Conservation (phyloP, 2,797 vertebrate genomes). For the Sebastes oblongus region DNA sequence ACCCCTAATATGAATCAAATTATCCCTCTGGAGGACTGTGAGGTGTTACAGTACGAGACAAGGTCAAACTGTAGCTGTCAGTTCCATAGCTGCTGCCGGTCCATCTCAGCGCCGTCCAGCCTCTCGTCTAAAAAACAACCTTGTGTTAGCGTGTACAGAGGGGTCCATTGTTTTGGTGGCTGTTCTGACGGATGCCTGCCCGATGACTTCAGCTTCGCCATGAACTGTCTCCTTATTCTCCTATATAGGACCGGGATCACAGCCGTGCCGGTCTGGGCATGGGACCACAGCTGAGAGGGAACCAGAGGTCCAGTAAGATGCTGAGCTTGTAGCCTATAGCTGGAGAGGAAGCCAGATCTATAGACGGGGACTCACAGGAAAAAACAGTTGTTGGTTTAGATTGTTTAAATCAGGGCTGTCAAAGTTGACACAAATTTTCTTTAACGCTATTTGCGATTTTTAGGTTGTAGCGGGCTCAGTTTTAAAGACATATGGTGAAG, state of each 20-base stretch:
- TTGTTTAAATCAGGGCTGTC: neutral
- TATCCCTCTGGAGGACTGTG: neutral
- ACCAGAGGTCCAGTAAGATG: slow-evolving; percentile 7
- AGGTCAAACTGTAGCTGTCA: slow-evolving; percentile 55
- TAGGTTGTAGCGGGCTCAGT: no score
- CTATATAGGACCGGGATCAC: slow-evolving; percentile 67
- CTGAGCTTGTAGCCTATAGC: slow-evolving; percentile 8
- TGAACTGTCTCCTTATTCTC: slow-evolving; percentile 82
- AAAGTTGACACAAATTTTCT: neutral
- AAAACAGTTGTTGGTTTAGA: rapidly evolving
- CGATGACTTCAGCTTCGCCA: slow-evolving; percentile 80
- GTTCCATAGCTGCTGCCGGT: slow-evolving; percentile 37
- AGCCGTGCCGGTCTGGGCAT: slow-evolving; percentile 75
- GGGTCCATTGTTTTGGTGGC: slow-evolving; percentile 63
- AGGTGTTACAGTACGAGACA: slow-evolving; percentile 37
- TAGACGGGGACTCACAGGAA: neutral
- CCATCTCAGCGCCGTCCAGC: slow-evolving; percentile 22
- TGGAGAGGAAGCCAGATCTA: slow-evolving; percentile 1
- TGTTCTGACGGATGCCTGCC: slow-evolving; percentile 75
- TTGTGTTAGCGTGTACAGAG: slow-evolving; percentile 72
- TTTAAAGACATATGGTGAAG: no score
- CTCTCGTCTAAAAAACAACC: slow-evolving; percentile 73
- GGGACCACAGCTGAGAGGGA: slow-evolving; percentile 69
- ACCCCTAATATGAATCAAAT: neutral
- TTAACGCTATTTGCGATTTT: neutral